Conservation (phyloP, 1,140 invertebrate genomes). For the Sweltsa coloradensis region DNA sequence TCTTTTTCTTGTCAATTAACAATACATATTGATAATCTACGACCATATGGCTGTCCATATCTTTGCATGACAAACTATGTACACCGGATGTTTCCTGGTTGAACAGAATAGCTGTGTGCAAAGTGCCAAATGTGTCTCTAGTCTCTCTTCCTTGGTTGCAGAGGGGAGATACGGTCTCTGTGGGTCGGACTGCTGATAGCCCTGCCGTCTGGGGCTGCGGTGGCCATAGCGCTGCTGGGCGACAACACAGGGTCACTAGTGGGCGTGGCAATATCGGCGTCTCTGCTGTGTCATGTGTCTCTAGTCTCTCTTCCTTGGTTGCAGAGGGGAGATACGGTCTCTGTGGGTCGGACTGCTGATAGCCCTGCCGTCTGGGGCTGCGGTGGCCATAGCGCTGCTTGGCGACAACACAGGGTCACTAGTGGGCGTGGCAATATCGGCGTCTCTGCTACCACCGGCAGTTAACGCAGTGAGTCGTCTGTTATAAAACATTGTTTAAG, state of each 20-base stretch:
- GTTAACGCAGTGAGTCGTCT: conserved; percentile 51
- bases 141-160: conserved; percentile 23
- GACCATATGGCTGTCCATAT: too few relatives aligned
- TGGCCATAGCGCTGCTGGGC: conserved; percentile 57
- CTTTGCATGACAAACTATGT: too few relatives aligned
- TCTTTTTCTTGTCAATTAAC: too few relatives aligned
- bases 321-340: conserved; percentile 44
- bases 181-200: conserved; percentile 56
- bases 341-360: conserved; percentile 54
- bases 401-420: conserved; percentile 57
- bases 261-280: background rate
- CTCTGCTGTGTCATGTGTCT: too few relatives aligned
- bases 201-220: conserved; percentile 57
- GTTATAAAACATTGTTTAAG: too few relatives aligned
- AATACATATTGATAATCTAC: too few relatives aligned
- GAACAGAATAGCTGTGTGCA: too few relatives aligned
- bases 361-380: conserved; percentile 58
- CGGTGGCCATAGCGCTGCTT: conserved; percentile 58
- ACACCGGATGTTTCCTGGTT: too few relatives aligned
- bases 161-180: conserved; percentile 46
- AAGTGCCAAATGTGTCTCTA: too few relatives aligned
- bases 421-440: conserved; percentile 70
- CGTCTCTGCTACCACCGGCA: conserved; percentile 61
- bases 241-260: conserved; percentile 50
- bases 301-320: conserved; percentile 11